Conservation (phyloP, 2,888 invertebrate species). For the Archips xylosteana region DNA sequence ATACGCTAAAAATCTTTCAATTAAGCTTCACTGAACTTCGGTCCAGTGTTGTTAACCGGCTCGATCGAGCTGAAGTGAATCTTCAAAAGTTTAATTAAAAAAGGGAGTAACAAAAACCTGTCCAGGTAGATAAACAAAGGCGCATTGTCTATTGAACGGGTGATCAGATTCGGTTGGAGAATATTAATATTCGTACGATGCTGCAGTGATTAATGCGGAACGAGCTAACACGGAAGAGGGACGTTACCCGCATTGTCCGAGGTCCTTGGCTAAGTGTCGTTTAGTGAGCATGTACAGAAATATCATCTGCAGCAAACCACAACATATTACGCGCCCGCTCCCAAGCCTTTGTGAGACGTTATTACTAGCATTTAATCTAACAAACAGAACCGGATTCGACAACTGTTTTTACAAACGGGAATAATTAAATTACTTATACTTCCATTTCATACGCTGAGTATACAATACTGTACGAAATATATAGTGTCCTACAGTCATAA, state of each 20-base stretch:
- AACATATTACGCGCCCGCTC: constrained; percentile 42
- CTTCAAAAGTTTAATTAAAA: constrained; percentile 52
- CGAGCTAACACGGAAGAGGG: constrained; percentile 78
- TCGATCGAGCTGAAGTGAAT: constrained; percentile 42
- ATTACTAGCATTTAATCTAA: constrained; percentile 54
- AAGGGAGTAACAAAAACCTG: constrained; percentile 54
- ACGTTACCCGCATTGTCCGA: constrained; percentile 70
- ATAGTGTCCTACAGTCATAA: too few species aligned
- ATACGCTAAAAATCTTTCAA: constrained; percentile 14
- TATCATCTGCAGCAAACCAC: constrained; percentile 31
- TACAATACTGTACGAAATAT: too few species aligned
- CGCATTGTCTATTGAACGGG: constrained; percentile 49
- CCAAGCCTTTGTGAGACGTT: constrained; percentile 48
- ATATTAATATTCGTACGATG: constrained; percentile 80
- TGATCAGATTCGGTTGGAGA: constrained; percentile 57
- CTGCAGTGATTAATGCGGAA: constrained; percentile 70
- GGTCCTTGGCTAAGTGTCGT: constrained; percentile 69
- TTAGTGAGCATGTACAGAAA: constrained; percentile 49
- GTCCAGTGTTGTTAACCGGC: constrained; percentile 51
- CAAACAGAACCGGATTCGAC: constrained; percentile 53
- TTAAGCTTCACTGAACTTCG: constrained; percentile 36
- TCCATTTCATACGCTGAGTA: neutral
- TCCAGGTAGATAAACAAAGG: constrained; percentile 62
- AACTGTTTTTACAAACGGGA: constrained; percentile 58
- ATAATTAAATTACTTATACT: constrained; percentile 57